phyloP scores from a whole-genome alignment of 2,113 vertebrate genomes.

The Canis aureus region DNA sequence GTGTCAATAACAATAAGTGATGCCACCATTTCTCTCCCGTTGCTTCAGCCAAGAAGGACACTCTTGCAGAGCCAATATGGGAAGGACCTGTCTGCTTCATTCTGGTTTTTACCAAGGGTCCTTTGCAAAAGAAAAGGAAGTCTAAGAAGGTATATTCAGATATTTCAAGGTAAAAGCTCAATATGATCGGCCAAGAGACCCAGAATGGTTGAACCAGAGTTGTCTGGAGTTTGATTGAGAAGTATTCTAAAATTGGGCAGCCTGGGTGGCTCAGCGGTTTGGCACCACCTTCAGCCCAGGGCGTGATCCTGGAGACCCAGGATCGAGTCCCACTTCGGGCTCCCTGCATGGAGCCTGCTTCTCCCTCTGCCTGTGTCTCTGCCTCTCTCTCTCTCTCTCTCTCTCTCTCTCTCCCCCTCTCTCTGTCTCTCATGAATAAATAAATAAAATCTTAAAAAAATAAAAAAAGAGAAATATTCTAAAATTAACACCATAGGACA shows the following conservation, averaged over 20 bases:
- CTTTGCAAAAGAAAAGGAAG: slow-evolving; percentile 47
- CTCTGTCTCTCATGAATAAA: no score
- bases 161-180: slow-evolving; percentile 64
- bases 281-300: no score
- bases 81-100: slow-evolving; percentile 28
- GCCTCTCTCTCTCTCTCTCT: no score
- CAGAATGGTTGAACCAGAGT: not conserved
- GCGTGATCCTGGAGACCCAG: no score
- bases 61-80: not conserved
- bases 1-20: slow-evolving; percentile 79
- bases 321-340: no score
- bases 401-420: no score
- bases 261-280: no score
- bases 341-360: no score
- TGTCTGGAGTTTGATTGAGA: not conserved
- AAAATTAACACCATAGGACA: not conserved
- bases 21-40: slow-evolving; percentile 44
- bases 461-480: not conserved
- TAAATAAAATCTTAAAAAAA: no score
- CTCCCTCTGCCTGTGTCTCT: no score
- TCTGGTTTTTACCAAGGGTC: not conserved
- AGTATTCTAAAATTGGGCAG: no score
- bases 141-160: slow-evolving; percentile 43
- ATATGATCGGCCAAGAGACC: not conserved
- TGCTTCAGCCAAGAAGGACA: slow-evolving; percentile 65